Evolutionary conservation across 1,140 invertebrate genomes (phyloP).

Genomic region (roundworm (Caenorhabditis elegans)): WBcel235 BX284604.4:9011001-9011500

Average conservation of each 20-base stretch:
- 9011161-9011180: too few species aligned
- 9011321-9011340: slow-evolving; percentile 4
- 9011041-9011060: slow-evolving; percentile 40
- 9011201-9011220: too few species aligned
- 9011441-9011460: too few species aligned
- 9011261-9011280: slow-evolving; percentile 26
- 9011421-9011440: too few species aligned
- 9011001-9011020: slow-evolving; percentile 27
- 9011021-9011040: slow-evolving; percentile 22
- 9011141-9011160: neutral
- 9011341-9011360: slow-evolving; percentile 34
- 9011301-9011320: slow-evolving; percentile 41
- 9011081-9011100: too few species aligned
- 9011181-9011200: too few species aligned
- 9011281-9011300: slow-evolving; percentile 37
- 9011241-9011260: slow-evolving; percentile 20
- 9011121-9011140: too few species aligned
- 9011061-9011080: too few species aligned
- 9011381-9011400: slow-evolving; percentile 19
- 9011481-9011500: too few species aligned
- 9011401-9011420: neutral
- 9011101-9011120: too few species aligned
- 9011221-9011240: too few species aligned
- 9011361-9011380: slow-evolving; percentile 13
- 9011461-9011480: too few species aligned